These are phyloP conservation scores for Nomada ruficornis DNA, from an alignment of 2,888 invertebrate genomes.

Conservation along the genomic window DNA sequence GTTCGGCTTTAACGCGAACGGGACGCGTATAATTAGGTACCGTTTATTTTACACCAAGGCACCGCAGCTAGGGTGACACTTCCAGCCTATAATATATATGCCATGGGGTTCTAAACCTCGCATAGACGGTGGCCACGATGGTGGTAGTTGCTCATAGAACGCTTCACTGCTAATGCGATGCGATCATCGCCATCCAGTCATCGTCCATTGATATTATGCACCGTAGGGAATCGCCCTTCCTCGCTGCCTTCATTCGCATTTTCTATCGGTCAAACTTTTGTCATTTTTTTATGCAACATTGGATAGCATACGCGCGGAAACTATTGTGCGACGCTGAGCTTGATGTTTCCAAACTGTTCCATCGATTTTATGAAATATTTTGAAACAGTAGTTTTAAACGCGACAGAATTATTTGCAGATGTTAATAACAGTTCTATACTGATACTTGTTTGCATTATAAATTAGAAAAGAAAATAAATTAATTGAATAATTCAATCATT, in stretches of 20 bases:
- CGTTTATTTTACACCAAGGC: constrained; percentile 83
- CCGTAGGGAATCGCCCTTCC: constrained; percentile 47
- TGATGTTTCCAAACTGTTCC: no score
- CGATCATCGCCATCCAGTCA: constrained; percentile 80
- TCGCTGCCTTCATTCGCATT: constrained; percentile 41
- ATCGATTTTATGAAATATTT: no score
- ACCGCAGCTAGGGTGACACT: constrained; percentile 70
- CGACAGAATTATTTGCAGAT: no score
- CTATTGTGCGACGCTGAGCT: neutral
- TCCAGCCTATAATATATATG: constrained; percentile 52
- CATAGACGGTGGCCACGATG: constrained; percentile 36
- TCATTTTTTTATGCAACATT: constrained; percentile 23
- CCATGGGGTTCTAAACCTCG: neutral
- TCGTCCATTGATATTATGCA: constrained; percentile 80
- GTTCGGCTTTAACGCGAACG: constrained; percentile 65
- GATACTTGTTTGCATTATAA: no score
- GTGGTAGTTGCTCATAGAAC: constrained; percentile 81
- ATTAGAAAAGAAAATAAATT: no score
- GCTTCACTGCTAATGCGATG: constrained; percentile 82
- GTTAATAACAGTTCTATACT: no score
- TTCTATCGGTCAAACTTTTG: constrained; percentile 20
- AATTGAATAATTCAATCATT: no score
- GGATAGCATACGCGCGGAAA: neutral
- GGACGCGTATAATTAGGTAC: constrained; percentile 82
- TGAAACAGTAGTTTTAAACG: no score